phyloP scores from a whole-genome alignment of 2,113 vertebrate species.

The Brachyhypopomus gauderio region DNA sequence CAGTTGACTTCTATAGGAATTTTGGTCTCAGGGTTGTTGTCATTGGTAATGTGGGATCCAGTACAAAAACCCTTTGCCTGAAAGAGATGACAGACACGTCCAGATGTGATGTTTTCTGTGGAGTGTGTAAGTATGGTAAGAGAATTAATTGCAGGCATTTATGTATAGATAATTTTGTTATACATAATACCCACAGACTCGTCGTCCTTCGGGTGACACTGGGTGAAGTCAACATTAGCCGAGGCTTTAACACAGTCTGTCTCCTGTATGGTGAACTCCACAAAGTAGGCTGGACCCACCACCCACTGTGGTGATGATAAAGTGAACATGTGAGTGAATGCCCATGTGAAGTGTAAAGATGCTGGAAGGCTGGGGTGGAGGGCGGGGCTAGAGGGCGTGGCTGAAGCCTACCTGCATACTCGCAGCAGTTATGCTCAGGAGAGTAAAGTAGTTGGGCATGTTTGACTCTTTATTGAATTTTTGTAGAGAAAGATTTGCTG shows the following conservation, averaged over 20 bases:
- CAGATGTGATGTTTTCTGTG: background rate
- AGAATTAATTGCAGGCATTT: background rate
- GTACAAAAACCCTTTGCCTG: conserved; percentile 52
- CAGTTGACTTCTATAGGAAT: conserved; percentile 44
- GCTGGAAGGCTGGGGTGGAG: background rate
- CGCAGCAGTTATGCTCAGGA: conserved; percentile 50
- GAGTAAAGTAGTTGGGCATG: conserved; percentile 41
- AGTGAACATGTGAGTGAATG: too few species aligned
- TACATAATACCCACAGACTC: conserved; percentile 39
- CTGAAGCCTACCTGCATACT: conserved; percentile 47
- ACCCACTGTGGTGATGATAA: conserved; percentile 47
- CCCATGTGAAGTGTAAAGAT: background rate
- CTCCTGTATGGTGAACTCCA: conserved; percentile 56
- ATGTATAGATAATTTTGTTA: background rate
- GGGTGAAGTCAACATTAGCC: background rate
- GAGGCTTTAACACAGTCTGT: conserved; percentile 42
- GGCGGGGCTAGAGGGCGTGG: background rate
- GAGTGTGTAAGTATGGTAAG: too few species aligned
- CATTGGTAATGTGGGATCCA: conserved; percentile 45
- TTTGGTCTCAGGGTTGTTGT: conserved; percentile 40
- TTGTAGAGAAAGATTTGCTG: conserved; percentile 42
- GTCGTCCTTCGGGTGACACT: conserved; percentile 47
- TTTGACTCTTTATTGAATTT: conserved; percentile 48
- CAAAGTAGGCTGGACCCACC: conserved; percentile 47
- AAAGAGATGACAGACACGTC: background rate